A percentile compares a stretch with the other conserved stretches of the same genome.
These are phyloP conservation scores for Dromaius novaehollandiae DNA, from an alignment of 2,113 vertebrate genomes.

Conservation along the genomic window DNA sequence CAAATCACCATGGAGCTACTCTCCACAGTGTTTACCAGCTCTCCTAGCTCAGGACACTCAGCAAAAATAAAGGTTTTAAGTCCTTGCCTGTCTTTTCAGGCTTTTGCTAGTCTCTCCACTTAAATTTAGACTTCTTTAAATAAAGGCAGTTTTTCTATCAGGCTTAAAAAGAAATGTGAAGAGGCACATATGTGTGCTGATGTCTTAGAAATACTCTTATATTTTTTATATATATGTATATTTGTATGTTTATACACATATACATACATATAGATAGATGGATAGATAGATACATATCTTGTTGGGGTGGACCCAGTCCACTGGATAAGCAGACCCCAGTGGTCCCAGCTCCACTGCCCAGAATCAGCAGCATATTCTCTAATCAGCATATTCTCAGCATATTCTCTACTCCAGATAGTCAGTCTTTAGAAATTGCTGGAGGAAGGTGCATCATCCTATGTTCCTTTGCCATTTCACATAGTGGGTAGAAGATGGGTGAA, in stretches of 20 bases:
- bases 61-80: background rate
- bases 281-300: background rate
- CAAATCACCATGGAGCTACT: background rate
- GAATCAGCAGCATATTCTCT: background rate
- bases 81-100: background rate
- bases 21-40: fast-evolving
- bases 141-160: background rate
- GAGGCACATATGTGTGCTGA: background rate
- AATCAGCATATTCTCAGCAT: background rate
- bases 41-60: background rate
- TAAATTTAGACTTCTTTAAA: background rate
- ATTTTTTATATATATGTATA: fast-evolving
- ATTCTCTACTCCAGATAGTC: background rate
- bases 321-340: background rate
- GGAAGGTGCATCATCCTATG: fast-evolving
- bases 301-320: background rate
- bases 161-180: background rate
- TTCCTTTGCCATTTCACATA: background rate
- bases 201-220: background rate
- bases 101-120: background rate
- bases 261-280: no score
- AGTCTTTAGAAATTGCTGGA: background rate
- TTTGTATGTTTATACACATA: background rate
- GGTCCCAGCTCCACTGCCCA: background rate
- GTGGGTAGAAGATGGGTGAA: fast-evolving